Evolutionary conservation across 2,888 invertebrate species (phyloP).

Genomic region (Eristalis pertinax): DNA sequence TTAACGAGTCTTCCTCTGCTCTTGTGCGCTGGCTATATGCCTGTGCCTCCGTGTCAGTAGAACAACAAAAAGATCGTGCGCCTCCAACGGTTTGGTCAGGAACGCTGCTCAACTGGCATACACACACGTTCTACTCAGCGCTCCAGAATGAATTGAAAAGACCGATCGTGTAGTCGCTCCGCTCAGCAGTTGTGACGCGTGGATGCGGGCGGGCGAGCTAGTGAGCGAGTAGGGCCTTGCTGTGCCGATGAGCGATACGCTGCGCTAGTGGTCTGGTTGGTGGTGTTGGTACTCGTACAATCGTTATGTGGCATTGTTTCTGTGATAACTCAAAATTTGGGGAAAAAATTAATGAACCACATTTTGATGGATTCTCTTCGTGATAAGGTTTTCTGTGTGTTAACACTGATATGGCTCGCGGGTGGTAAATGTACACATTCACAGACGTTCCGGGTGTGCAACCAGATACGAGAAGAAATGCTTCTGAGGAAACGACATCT

Average conservation of each 20-base stretch:
- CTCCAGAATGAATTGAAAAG: constrained; percentile 43
- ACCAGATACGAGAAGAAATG: background rate
- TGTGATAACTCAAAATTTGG: background rate
- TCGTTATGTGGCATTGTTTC: background rate
- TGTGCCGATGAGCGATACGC: background rate
- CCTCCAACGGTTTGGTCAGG: constrained; percentile 9
- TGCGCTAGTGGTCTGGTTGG: background rate
- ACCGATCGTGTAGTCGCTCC: constrained; percentile 39
- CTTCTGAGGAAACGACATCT: background rate
- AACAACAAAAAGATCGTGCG: constrained; percentile 41
- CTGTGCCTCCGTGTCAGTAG: constrained; percentile 6
- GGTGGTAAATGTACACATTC: background rate
- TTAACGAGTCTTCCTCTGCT: constrained; percentile 36
- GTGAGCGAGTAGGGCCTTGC: background rate
- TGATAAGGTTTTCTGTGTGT: background rate
- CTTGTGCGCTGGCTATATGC: constrained; percentile 13
- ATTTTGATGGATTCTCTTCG: background rate
- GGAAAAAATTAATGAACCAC: background rate
- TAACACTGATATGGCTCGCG: background rate
- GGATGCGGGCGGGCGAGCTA: background rate
- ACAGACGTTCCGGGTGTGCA: background rate
- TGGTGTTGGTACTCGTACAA: background rate
- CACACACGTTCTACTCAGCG: constrained; percentile 24
- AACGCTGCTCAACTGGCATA: constrained; percentile 32
- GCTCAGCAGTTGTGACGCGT: constrained; percentile 34